These are phyloP conservation scores for Cepaea hortensis DNA, from an alignment of 2,888 invertebrate species.

Conservation along the genomic window DNA sequence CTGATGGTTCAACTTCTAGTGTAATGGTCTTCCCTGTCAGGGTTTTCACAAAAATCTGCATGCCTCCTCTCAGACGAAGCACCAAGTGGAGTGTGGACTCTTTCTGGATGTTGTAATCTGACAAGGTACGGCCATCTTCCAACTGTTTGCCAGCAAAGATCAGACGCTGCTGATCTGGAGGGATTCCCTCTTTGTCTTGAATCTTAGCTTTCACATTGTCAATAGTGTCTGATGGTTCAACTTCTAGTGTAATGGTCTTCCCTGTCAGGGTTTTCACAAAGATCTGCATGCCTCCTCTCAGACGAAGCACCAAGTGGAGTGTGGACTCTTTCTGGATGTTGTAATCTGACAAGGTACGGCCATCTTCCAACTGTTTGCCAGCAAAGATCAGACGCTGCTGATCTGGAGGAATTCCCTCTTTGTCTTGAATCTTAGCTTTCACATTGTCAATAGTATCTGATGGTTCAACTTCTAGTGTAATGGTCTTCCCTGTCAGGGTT, in stretches of 20 bases:
- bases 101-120: constrained; percentile 95
- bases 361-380: constrained; percentile 40
- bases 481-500: constrained; percentile 59
- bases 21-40: constrained; percentile 52
- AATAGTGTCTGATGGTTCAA: constrained; percentile 91
- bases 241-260: constrained; percentile 73
- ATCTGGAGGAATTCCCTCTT: constrained; percentile 39
- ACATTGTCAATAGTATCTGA: constrained; percentile 47
- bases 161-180: constrained; percentile 88
- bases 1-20: constrained; percentile 48
- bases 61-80: constrained; percentile 48
- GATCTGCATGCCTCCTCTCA: too few relatives aligned
- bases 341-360: constrained; percentile 39
- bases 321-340: constrained; percentile 89
- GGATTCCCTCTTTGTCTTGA: constrained; percentile 80
- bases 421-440: constrained; percentile 49
- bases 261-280: constrained; percentile 73
- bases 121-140: constrained; percentile 93
- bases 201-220: constrained; percentile 89
- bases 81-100: constrained; percentile 92
- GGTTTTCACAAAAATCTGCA: constrained; percentile 52
- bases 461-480: constrained; percentile 71
- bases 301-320: constrained; percentile 80
- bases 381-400: constrained; percentile 40
- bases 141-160: constrained; percentile 96